Base-by-base conservation (phyloP, 2,888 invertebrate genomes). In the Beris morrisii region DNA sequence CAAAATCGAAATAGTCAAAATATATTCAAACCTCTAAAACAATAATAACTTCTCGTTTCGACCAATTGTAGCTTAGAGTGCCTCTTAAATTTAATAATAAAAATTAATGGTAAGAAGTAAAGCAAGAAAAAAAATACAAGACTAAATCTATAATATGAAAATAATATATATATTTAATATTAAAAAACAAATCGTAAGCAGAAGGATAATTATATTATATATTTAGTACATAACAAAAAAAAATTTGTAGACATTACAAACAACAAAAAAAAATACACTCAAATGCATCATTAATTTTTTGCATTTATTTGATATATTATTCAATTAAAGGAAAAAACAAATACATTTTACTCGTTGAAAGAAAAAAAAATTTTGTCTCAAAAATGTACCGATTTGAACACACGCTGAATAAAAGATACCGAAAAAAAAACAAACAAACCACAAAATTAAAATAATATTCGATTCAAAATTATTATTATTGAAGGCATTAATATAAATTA, bases 61-160 rank as follows among this genome's bases (percentile, higher is more conserved):
- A 74, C 72, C 71, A 69, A 73, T 74, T 74, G 73, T 73, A 74
- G 74, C 74, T 74, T 74, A 74, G 74, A 74, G 74, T 74, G 74
- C 74, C 74, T 74, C 74, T 73, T 72, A 66, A 67, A 66, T 58
- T 50, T 67, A 69, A 72, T 70, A 71, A 68, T 58, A 59, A 70
- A 66, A 64, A 66, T 68, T 58, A 68, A 64, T 63, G 63, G 56
- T 67, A 65, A 67, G 70, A 68, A 67, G 61, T 67, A 69, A 69
- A 69, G 67, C 50, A 69, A 67, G 70, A 67, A 50, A 69, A 68
- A 65, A 63, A 9, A 69, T 67, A 66, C 66, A 68, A 70, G 66
- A 69, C 67, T 67, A 68, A 66, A 61, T 56, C 55, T 58, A 53
- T 70, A 69, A 69, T 70, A 63, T 43, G 56, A 67, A 56, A 48